Evolutionary conservation across 2,888 invertebrate genomes (phyloP), one percentile per base, ranked within the genome.

Genomic region (Acronicta leporina): DNA sequence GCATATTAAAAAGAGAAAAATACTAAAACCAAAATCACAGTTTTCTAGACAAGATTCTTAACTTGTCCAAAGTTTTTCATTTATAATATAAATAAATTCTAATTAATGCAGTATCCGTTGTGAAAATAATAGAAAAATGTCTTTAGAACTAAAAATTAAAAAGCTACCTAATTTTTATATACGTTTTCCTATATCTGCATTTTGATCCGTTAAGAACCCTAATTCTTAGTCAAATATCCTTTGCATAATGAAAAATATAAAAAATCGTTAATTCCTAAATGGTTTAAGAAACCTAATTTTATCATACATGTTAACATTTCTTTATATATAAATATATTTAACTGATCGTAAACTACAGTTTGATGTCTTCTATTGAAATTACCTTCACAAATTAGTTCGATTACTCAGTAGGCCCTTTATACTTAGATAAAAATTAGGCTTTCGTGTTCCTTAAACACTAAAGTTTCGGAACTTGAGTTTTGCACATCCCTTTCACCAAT

Each of bases 11-110:
- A 87, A 87, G 85, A 83, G 80, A 83, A 88, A 86, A 89, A 89
- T 93, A 93, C 88, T 93, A 93, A 92, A 92, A 93, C 92, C 92
- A 92, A 94, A 94, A 94, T 94, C 94, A 94, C 94, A 94, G 94
- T 83, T 89, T 83, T 84, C 83, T 84, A 88, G 92, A 92, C 92
- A 91, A 92, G 87, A 88, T 90, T 92, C 84, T 84, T 81, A 92
- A 91, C 90, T 90, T 89, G 94, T 81, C 93, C 87, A 82, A 82
- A 83, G 80, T 77, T 85, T 87, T 88, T 86, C 85, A 84, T 86
- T 87, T 87, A 83, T 81, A 85, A 69, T 87, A 91, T 92, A 92
- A 92, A 93, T 92, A 92, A 92, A 86, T 88, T 89, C 87, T 91
- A 88, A 88, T 86, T 79, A 76, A 80, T 82, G 83, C 85, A 84